phyloP scores from a whole-genome alignment of 2,113 vertebrate genomes.

The Pelecanus crispus region DNA sequence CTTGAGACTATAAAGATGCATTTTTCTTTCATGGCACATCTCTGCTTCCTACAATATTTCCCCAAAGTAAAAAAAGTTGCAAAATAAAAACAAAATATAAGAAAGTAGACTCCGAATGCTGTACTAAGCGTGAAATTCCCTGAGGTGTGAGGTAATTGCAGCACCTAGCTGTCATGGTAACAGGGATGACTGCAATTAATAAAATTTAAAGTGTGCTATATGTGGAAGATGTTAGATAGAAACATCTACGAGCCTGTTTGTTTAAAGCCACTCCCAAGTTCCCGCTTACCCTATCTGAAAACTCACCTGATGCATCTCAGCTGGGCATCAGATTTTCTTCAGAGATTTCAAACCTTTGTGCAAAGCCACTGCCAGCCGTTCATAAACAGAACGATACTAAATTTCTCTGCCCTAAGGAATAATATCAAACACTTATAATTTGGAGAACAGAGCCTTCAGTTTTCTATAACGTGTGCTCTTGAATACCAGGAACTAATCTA shows the following conservation, averaged over 20 bases:
- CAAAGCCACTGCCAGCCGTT: not conserved
- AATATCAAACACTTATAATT: not conserved
- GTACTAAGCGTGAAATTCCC: not conserved
- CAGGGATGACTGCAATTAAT: not conserved
- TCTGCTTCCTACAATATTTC: not conserved
- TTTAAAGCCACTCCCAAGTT: not conserved
- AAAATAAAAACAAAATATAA: slow-evolving; percentile 2
- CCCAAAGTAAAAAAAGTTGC: not conserved
- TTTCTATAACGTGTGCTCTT: not conserved
- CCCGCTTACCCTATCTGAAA: not conserved
- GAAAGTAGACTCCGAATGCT: not conserved
- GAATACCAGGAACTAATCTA: slow-evolving; percentile 15
- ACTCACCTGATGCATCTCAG: not conserved
- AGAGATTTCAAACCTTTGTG: not conserved
- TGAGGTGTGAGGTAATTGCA: not conserved
- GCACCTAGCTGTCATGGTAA: slow-evolving; percentile 38
- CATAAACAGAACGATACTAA: not conserved
- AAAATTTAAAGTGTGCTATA: not conserved
- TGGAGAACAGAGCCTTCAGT: not conserved
- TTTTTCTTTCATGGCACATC: not conserved
- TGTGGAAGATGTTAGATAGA: not conserved
- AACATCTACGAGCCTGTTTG: not conserved
- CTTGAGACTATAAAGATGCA: not conserved
- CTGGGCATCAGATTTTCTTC: not conserved
- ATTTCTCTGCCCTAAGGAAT: not conserved